Conservation (phyloP, 2,113 vertebrate genomes). For the Phaethornis superciliosus region DNA sequence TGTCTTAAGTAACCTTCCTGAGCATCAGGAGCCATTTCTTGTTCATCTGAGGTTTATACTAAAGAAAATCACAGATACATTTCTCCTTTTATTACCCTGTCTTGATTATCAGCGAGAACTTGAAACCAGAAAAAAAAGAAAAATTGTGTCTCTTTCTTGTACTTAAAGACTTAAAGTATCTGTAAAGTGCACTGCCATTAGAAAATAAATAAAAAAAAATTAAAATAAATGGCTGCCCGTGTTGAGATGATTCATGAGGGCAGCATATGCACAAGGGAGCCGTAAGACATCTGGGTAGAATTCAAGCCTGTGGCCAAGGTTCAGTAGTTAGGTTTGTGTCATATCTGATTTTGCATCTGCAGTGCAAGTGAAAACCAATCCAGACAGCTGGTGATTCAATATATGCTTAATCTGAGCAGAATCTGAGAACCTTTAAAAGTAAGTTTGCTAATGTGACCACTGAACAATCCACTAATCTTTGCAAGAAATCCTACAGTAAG, state of each 20-base stretch:
- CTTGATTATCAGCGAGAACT: not conserved
- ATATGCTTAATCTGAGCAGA: not conserved
- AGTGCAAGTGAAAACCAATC: not conserved
- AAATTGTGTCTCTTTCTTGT: not conserved
- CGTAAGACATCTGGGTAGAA: not conserved
- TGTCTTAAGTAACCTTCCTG: not conserved
- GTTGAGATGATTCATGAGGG: not conserved
- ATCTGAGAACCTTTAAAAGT: not conserved
- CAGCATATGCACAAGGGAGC: not conserved
- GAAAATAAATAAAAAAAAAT: not conserved
- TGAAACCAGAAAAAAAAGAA: not conserved
- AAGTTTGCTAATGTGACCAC: not conserved
- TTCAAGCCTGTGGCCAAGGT: not conserved
- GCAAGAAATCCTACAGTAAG: not conserved
- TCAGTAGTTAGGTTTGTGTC: not conserved
- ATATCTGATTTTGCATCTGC: not conserved
- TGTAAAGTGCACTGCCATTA: not conserved
- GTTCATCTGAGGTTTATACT: not conserved
- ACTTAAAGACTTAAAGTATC: not conserved
- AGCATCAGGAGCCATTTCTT: not conserved
- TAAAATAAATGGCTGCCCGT: not conserved
- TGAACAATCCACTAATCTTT: not conserved
- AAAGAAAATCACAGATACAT: not conserved
- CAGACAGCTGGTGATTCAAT: not conserved
- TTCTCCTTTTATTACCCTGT: not conserved